Evolutionary conservation across 2,797 vertebrate genomes (phyloP).

Genomic region (Dryobates pubescens): DNA sequence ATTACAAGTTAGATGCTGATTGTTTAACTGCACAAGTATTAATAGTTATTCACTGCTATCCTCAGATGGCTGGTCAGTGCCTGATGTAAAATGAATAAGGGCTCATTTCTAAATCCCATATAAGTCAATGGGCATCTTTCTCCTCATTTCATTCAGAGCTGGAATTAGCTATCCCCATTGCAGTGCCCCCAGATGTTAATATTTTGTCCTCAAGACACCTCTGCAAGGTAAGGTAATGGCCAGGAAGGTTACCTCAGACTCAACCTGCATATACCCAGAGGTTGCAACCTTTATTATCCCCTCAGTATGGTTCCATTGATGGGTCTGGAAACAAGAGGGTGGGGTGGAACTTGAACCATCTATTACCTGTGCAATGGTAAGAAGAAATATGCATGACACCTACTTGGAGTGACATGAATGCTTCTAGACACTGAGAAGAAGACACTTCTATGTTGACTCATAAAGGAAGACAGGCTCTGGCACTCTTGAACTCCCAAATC

Average conservation of each 20-base stretch:
- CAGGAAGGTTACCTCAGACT: background rate
- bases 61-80: constrained; percentile 43
- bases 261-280: background rate
- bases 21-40: constrained; percentile 17
- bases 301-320: background rate
- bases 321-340: background rate
- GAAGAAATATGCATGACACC: background rate
- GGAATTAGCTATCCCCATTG: constrained; percentile 34
- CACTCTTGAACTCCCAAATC: background rate
- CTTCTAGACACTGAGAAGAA: background rate
- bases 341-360: background rate
- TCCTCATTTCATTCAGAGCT: constrained; percentile 19
- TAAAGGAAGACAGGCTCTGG: background rate
- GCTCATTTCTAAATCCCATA: constrained; percentile 30
- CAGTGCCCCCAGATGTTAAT: background rate
- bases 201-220: constrained; percentile 56
- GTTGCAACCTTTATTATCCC: background rate
- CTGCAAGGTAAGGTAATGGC: background rate
- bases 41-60: constrained; percentile 37
- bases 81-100: constrained; percentile 27
- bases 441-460: background rate
- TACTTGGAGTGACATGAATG: background rate
- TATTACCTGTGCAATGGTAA: background rate
- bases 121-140: constrained; percentile 58
- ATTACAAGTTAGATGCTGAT: background rate